These are phyloP conservation scores for Epizoanthus rinbou DNA, from an alignment of 92 coral and sea anemone species.

Conservation along the genomic window DNA sequence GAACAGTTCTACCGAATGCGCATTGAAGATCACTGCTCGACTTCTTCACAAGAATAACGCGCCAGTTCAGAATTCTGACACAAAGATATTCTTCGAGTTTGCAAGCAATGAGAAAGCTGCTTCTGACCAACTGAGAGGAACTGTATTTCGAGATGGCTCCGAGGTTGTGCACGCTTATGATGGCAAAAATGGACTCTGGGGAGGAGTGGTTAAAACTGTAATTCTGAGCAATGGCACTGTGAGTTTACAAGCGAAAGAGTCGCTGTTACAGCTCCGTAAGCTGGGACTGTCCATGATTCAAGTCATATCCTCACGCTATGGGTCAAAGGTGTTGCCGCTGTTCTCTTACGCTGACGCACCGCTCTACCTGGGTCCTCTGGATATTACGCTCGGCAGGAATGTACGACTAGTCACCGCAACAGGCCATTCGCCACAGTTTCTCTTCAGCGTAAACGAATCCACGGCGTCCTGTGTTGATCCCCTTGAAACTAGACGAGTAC, in stretches of 20 bases:
- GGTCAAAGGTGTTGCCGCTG: slow-evolving; percentile 48
- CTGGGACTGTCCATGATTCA: slow-evolving; percentile 70
- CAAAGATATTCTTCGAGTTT: slow-evolving; percentile 66
- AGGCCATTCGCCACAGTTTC: slow-evolving; percentile 71
- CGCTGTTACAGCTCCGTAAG: slow-evolving; percentile 45
- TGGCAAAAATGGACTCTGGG: slow-evolving; percentile 55
- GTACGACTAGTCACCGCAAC: slow-evolving; percentile 38
- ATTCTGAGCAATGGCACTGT: slow-evolving; percentile 29
- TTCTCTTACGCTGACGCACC: slow-evolving; percentile 48
- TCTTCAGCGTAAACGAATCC: slow-evolving; percentile 54
- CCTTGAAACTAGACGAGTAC: slow-evolving; percentile 49
- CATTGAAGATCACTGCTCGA: slow-evolving; percentile 42
- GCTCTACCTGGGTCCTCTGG: slow-evolving; percentile 34
- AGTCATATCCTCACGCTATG: slow-evolving; percentile 37
- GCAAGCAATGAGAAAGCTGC: slow-evolving; percentile 43
- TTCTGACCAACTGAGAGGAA: slow-evolving; percentile 43
- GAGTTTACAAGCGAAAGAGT: slow-evolving; percentile 38
- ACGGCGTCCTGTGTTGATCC: slow-evolving; percentile 64
- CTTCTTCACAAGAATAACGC: slow-evolving; percentile 44
- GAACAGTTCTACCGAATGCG: slow-evolving; percentile 50
- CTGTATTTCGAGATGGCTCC: slow-evolving; percentile 50
- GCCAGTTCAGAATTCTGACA: slow-evolving; percentile 29
- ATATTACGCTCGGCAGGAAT: slow-evolving; percentile 43
- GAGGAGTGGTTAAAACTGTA: slow-evolving; percentile 61
- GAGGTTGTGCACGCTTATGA: slow-evolving; percentile 51